Evolutionary conservation across 2,888 invertebrate species (phyloP).

Genomic region (Pristionchus fissidentatus): DNA sequence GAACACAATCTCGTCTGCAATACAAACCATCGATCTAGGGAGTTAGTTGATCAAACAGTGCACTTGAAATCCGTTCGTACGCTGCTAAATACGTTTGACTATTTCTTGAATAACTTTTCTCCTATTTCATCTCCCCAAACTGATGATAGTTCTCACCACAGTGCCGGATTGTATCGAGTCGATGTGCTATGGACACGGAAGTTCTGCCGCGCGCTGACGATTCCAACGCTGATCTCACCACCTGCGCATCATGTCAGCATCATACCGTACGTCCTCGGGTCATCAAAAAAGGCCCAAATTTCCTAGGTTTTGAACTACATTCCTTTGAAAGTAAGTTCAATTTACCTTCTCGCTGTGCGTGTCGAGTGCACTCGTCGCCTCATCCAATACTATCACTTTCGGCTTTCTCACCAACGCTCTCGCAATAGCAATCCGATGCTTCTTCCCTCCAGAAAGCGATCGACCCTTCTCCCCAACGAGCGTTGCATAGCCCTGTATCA

Average conservation of each 20-base stretch:
- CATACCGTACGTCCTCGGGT: no score
- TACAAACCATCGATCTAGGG: no score
- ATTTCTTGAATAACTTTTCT: background rate
- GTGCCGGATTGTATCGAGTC: conserved; percentile 16
- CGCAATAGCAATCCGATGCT: conserved; percentile 26
- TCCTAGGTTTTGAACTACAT: no score
- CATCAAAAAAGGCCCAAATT: no score
- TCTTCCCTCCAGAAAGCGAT: conserved; percentile 1
- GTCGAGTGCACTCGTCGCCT: conserved; percentile 16
- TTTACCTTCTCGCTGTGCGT: conserved; percentile 23
- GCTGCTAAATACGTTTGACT: no score
- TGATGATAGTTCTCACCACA: conserved; percentile 10
- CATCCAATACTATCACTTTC: conserved; percentile 29
- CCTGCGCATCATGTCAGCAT: no score
- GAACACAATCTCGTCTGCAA: background rate
- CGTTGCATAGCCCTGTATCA: background rate
- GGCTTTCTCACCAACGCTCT: conserved; percentile 7
- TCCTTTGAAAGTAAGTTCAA: no score
- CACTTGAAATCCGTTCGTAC: no score
- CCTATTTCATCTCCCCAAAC: background rate
- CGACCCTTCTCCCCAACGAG: conserved; percentile 16
- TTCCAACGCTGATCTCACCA: background rate
- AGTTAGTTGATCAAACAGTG: no score
- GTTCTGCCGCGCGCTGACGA: background rate
- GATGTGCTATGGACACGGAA: conserved; percentile 6